Conservation (phyloP, 2,797 vertebrate species). For the Hippoglossus hippoglossus region DNA sequence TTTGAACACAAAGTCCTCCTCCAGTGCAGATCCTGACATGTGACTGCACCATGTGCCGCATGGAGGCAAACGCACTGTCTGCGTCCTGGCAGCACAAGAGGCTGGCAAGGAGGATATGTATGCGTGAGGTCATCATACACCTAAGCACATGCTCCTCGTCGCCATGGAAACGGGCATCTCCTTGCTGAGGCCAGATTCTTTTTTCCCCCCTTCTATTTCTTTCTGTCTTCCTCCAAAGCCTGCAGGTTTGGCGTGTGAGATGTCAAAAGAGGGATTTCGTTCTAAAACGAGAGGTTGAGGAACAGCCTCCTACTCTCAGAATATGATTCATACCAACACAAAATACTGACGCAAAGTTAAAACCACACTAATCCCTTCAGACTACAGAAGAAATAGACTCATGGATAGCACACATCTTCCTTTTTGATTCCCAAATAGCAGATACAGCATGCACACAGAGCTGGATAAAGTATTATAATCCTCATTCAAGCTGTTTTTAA, state of each 20-base stretch:
- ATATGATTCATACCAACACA: slow-evolving; percentile 52
- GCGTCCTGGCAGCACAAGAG: slow-evolving; percentile 46
- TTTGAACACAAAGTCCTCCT: background rate
- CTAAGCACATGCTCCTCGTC: slow-evolving; percentile 59
- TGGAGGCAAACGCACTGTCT: slow-evolving; percentile 55
- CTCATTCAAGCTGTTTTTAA: too few species aligned
- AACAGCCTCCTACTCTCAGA: slow-evolving; percentile 49
- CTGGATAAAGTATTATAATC: background rate
- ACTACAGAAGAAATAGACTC: background rate
- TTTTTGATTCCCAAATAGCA: background rate
- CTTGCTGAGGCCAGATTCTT: slow-evolving; percentile 39
- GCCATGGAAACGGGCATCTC: slow-evolving; percentile 77
- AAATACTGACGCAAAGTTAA: slow-evolving; percentile 18
- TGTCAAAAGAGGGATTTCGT: slow-evolving; percentile 54
- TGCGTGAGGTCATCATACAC: slow-evolving; percentile 64
- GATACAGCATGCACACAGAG: background rate
- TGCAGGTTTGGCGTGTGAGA: slow-evolving; percentile 44
- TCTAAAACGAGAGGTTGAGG: slow-evolving; percentile 50
- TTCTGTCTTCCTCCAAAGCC: slow-evolving; percentile 35
- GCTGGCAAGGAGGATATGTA: slow-evolving; percentile 38
- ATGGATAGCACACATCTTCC: background rate
- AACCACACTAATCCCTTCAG: slow-evolving; percentile 1
- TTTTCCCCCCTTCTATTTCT: slow-evolving; percentile 12
- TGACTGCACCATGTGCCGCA: slow-evolving; percentile 35
- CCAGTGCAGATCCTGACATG: slow-evolving; percentile 1